A percentile compares a stretch with the other conserved stretches of the same genome.
Conservation (phyloP, 2,113 vertebrate genomes). For the Hoplias malabaricus region DNA sequence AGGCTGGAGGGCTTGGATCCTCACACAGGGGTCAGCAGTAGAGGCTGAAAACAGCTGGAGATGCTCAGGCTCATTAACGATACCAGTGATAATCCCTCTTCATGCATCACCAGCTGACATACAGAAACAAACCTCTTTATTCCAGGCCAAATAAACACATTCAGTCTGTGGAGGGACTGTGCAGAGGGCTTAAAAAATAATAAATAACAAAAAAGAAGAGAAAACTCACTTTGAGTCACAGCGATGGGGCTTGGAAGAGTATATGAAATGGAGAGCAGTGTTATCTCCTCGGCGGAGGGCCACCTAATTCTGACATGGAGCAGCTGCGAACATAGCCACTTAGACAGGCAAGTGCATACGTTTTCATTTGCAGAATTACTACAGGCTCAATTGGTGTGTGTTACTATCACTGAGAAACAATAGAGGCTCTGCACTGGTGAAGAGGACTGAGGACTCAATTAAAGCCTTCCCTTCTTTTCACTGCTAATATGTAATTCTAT, state of each 20-base stretch:
- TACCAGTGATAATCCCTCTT: conserved; percentile 24
- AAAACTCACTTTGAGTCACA: neutral
- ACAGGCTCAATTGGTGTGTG: neutral
- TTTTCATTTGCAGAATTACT: neutral
- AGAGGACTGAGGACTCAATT: neutral
- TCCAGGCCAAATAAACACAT: conserved; percentile 37
- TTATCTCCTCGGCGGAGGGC: conserved; percentile 15
- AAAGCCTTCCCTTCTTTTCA: too few species aligned
- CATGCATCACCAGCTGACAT: conserved; percentile 38
- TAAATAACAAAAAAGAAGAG: neutral
- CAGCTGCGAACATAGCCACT: conserved; percentile 19
- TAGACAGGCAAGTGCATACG: neutral
- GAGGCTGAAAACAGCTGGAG: conserved; percentile 16
- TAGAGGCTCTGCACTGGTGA: neutral
- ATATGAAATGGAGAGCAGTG: conserved; percentile 14
- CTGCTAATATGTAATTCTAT: too few species aligned
- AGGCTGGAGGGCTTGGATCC: too few species aligned
- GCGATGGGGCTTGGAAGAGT: conserved; percentile 22
- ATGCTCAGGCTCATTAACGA: neutral
- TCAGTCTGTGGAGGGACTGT: neutral
- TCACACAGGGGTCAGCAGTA: neutral
- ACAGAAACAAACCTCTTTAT: conserved; percentile 35
- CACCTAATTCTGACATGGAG: conserved; percentile 19
- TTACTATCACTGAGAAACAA: neutral
- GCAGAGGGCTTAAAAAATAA: neutral